phyloP scores from a whole-genome alignment of 2,888 invertebrate species.

The Mongoloraphidia duomilia region DNA sequence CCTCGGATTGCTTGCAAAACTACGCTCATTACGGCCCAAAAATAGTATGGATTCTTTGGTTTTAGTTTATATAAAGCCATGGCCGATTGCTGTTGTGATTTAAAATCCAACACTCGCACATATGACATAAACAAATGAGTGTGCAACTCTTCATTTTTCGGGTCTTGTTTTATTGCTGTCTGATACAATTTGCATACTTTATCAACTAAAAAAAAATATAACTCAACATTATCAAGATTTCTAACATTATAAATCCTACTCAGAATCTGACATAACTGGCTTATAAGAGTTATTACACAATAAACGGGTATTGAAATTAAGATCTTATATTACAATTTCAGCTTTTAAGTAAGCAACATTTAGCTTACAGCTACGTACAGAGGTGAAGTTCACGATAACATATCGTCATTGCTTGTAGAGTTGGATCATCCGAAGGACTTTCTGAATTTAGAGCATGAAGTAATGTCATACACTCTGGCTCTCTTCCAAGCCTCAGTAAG shows the following conservation, averaged over 20 bases:
- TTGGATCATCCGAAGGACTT: slow-evolving; percentile 80
- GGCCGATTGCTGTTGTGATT: slow-evolving; percentile 80
- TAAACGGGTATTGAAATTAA: too few species aligned
- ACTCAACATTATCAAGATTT: neutral
- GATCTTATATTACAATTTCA: too few species aligned
- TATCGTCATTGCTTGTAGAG: slow-evolving; percentile 88
- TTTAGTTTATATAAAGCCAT: slow-evolving; percentile 80
- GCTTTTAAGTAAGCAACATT: neutral
- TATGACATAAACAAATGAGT: slow-evolving; percentile 94
- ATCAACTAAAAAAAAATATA: slow-evolving; percentile 46
- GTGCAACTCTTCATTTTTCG: slow-evolving; percentile 80
- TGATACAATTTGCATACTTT: slow-evolving; percentile 83
- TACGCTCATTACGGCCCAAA: slow-evolving; percentile 96
- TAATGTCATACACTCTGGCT: slow-evolving; percentile 60
- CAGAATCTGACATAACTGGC: too few species aligned
- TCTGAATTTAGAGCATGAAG: slow-evolving; percentile 64
- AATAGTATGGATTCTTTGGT: slow-evolving; percentile 92
- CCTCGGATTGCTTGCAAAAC: slow-evolving; percentile 69
- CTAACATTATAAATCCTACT: too few species aligned
- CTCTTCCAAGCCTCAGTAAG: slow-evolving; percentile 73
- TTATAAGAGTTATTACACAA: too few species aligned
- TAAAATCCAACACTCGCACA: slow-evolving; percentile 78
- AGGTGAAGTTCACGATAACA: slow-evolving; percentile 87
- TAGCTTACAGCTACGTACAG: slow-evolving; percentile 43
- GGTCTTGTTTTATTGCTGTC: slow-evolving; percentile 71